These are phyloP conservation scores for Zele albiditarsus DNA, from an alignment of 2,888 invertebrate genomes.

Conservation along the genomic window DNA sequence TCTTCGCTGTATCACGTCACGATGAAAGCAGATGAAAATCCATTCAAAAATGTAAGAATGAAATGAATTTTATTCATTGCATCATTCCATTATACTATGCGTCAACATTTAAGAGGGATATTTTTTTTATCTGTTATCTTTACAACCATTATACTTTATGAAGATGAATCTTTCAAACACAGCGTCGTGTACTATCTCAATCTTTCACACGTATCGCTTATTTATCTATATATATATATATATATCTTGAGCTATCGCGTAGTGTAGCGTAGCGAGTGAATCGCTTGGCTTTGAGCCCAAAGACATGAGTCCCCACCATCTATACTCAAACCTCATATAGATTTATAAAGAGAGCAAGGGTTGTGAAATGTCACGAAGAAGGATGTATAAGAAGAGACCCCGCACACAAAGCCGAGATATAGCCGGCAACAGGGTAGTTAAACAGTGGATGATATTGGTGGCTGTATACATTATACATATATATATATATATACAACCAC, in stretches of 20 bases:
- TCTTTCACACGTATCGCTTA: background rate
- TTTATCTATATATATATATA: background rate
- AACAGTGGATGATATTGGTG: constrained; percentile 12
- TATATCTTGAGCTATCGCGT: constrained; percentile 10
- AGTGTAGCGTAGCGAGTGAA: constrained; percentile 25
- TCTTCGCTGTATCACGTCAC: background rate
- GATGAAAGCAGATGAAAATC: background rate
- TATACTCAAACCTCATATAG: background rate
- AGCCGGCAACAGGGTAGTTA: constrained; percentile 44
- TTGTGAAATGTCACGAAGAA: background rate
- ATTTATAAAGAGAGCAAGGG: background rate
- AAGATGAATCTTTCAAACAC: no score
- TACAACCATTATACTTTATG: no score
- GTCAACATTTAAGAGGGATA: no score
- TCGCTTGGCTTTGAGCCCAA: constrained; percentile 32
- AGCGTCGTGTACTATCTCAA: no score
- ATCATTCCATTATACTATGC: no score
- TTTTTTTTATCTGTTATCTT: no score
- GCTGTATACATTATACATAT: constrained; percentile 9
- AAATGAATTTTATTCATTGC: background rate
- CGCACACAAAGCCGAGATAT: constrained; percentile 18
- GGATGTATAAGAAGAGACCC: background rate
- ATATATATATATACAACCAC: background rate
- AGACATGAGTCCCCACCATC: constrained; percentile 22
- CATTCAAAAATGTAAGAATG: background rate